Conservation (phyloP, 2,797 vertebrate species). For the Rachycentron canadum region DNA sequence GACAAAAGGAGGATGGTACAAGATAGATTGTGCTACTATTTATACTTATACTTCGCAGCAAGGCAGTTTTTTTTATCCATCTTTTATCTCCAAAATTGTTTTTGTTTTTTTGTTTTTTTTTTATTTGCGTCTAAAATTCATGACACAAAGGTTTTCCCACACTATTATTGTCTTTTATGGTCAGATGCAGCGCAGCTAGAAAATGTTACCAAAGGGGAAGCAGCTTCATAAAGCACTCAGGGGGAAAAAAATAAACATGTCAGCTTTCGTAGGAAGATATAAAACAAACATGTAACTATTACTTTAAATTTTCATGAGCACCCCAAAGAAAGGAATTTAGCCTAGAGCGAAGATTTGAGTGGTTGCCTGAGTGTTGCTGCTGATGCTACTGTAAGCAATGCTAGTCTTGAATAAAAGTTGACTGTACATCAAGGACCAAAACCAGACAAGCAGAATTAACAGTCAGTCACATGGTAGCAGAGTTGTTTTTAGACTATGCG, state of each 20-base stretch:
- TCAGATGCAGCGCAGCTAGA: constrained; percentile 9
- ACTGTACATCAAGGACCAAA: background rate
- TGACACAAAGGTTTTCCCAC: constrained; percentile 29
- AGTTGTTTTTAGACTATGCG: background rate
- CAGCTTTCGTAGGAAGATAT: constrained; percentile 43
- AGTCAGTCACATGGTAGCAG: background rate
- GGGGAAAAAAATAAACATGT: constrained; percentile 47
- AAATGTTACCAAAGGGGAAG: constrained; percentile 17
- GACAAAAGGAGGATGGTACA: background rate
- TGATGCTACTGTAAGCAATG: constrained; percentile 1
- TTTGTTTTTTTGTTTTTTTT: constrained; percentile 53
- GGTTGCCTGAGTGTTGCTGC: background rate
- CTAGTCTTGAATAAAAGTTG: constrained; percentile 7
- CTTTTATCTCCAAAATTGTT: constrained; percentile 34
- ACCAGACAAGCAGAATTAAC: background rate
- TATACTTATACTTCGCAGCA: background rate
- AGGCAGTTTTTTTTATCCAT: background rate
- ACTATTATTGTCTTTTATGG: constrained; percentile 39
- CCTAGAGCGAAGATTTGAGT: constrained; percentile 33
- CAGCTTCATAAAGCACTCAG: constrained; percentile 19
- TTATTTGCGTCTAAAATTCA: constrained; percentile 50
- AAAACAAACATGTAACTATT: constrained; percentile 57
- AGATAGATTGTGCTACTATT: background rate
- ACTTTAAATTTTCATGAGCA: constrained; percentile 45
- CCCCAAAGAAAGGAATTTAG: constrained; percentile 23